Base-by-base conservation (phyloP, 2,797 vertebrate genomes). In the Falco peregrinus region DNA sequence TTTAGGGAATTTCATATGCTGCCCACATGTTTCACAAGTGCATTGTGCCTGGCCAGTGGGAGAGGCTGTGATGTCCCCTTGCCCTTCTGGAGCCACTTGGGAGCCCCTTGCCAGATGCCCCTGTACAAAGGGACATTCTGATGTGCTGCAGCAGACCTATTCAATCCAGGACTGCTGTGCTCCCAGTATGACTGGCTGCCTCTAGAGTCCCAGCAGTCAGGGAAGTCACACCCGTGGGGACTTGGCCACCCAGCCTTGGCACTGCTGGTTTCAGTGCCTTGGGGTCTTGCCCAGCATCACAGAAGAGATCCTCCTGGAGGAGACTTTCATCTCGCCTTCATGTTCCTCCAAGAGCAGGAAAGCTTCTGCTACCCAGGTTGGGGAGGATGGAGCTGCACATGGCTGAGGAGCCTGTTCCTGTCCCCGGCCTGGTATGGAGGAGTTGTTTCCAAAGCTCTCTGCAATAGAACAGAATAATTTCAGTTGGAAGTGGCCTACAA, bases 141-240 rank as follows among this genome's bases (percentile, higher is more conserved):
- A 37, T 3, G 4, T 41, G 41, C 67, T 87, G 73, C 56, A 84
- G 74, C 75, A 65, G 70, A 35, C 10, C 16, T 45, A 37, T 37
- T 79, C 1, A 6, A 29, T 60, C 61, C 50, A 56, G 61, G 28
- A 14, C 39, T 81, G 41, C 41, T 0, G 0, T 51, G 57, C 14
- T 87, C 48, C n/a, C 0, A 0, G 3, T 47, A 45, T 57, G 68
- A 54, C 60, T 0, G 1, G 20, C 54, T 82, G 48, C 43, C 39
- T 21, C 73, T 31, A 28, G 43, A 51, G 33, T 48, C n/a, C 20
- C 35, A 15, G 63, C 3, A 6, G 43, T 14, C 33, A 37, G 22
- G 18, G 16, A 29, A 8, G 16, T 64, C 51, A 71, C 48, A 63
- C 29, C 28, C 1, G 0, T 5, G 12, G 10, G 6, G 6, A 21